Base-by-base conservation (phyloP, 2,888 invertebrate genomes). In the Alentia gelatinosa region DNA sequence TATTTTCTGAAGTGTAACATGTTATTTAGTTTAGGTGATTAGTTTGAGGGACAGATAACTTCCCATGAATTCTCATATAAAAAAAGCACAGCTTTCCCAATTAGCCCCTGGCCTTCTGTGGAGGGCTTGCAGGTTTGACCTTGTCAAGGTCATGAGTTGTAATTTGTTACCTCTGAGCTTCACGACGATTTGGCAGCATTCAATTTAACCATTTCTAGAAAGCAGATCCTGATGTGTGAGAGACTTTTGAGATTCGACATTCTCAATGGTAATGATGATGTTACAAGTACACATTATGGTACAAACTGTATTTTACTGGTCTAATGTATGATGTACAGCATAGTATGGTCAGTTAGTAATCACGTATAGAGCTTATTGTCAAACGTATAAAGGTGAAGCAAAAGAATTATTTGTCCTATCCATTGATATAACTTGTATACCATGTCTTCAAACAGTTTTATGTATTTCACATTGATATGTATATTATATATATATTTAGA, bases 161-260 rank as follows among this genome's bases (percentile, higher is more conserved):
- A 68, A 1, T 5, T 5, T 19, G n/a, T 33, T 74, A 26, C 30
- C 3, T 4, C 30, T 5, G 74, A 74, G 74, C 1, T 74, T 74
- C 74, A 74, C 74, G n/a, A 74, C 26, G n/a, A 74, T 74, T 74
- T 74, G 74, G 74, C 74, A 74, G 74, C 74, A 74, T 33, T 74
- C 30, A 74, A 30, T 26, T 15, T 33, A 26, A 3, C 74, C 33
- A 33, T 74, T 33, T 30, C 74, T 33, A 33, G 30, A 33, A 15
- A 33, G 74, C 30, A 74, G 3, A 1, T 26, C n/a, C n/a, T 15
- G 26, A 26, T 12, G 26, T 19, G 74, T 3, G 26, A 30, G 26
- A 74, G 5, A 15, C 1, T 56, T 19, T 56, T 19, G 19, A 19
- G 56, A 56, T 9, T 9, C n/a, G 23, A 56, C 3, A 56, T 56